phyloP scores from a whole-genome alignment of 2,797 vertebrate species.

The Eulemur mongoz region DNA sequence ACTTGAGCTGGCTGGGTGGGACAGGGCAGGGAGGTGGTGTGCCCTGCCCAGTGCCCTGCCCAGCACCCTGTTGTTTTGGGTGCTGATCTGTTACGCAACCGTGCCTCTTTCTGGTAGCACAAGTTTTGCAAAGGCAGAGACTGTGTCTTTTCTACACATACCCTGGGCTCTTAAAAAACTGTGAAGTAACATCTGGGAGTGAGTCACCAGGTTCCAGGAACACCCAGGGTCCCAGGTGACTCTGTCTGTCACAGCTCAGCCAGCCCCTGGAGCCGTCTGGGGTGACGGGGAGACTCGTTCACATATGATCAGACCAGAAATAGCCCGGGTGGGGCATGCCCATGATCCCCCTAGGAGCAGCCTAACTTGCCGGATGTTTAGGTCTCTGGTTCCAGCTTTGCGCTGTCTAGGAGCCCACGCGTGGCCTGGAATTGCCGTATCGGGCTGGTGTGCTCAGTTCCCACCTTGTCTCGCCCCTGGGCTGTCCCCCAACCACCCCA shows the following conservation, averaged over 20 bases:
- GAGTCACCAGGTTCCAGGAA: neutral
- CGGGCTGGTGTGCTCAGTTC: accelerated
- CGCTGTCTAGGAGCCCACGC: neutral
- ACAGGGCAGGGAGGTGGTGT: accelerated
- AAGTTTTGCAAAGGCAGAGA: neutral
- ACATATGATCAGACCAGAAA: neutral
- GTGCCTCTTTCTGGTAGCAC: neutral
- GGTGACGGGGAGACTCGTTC: neutral
- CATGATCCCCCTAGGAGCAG: neutral
- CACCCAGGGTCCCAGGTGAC: neutral
- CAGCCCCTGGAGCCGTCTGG: neutral
- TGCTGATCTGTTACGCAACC: neutral
- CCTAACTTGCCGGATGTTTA: neutral
- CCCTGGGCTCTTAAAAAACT: neutral
- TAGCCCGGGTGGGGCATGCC: neutral
- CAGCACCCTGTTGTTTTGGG: neutral
- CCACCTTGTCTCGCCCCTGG: neutral
- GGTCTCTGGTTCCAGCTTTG: neutral
- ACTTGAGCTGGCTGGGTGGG: neutral
- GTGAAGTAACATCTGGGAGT: neutral
- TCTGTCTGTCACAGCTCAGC: neutral
- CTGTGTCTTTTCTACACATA: neutral
- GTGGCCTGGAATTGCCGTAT: accelerated
- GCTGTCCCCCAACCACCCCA: accelerated
- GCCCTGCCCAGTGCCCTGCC: too few relatives aligned